phyloP scores from a whole-genome alignment of 2,888 invertebrate species.

The Sinelater perroti region DNA sequence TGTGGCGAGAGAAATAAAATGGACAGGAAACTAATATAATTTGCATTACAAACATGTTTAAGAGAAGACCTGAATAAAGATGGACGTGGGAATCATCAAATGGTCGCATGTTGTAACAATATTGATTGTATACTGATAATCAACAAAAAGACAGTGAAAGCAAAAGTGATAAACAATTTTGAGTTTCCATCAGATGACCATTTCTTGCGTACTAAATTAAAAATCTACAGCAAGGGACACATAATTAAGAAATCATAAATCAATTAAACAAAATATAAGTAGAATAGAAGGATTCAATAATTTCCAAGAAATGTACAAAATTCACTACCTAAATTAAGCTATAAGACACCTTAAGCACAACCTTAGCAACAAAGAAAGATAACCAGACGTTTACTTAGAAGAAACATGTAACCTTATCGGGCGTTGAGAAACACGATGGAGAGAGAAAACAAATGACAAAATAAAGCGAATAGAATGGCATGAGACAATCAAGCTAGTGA shows the following conservation, averaged over 20 bases:
- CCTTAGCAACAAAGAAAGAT: background rate
- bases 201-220: background rate
- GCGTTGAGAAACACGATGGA: background rate
- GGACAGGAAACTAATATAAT: no score
- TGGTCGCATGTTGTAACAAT: no score
- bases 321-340: background rate
- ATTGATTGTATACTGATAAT: no score
- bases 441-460: background rate
- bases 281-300: background rate
- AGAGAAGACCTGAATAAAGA: background rate
- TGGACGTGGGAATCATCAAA: background rate
- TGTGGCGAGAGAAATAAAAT: no score
- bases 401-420: constrained; percentile 1
- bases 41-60: no score
- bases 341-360: background rate
- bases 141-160: no score
- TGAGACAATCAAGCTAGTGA: no score
- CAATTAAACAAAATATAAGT: background rate
- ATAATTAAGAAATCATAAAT: background rate
- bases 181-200: no score
- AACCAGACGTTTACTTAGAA: background rate
- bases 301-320: background rate
- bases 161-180: no score
- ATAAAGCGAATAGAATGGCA: constrained; percentile 3
- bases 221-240: background rate